These are phyloP conservation scores for Glaucidium brasilianum DNA, from an alignment of 2,113 vertebrate species.

Conservation along the genomic window DNA sequence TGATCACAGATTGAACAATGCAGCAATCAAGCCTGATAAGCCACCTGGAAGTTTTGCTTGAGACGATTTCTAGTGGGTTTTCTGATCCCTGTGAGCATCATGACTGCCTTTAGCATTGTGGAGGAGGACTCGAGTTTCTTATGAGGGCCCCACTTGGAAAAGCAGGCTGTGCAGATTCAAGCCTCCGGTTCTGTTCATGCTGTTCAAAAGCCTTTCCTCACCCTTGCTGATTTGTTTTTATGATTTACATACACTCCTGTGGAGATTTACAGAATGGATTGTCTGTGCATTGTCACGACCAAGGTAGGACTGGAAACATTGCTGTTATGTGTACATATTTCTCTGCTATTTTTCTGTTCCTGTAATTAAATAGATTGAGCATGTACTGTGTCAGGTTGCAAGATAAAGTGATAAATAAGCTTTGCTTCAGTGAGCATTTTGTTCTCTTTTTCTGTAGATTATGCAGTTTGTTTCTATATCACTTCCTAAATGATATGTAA, in stretches of 20 bases:
- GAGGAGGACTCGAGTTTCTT: slow-evolving; percentile 81
- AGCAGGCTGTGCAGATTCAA: slow-evolving; percentile 77
- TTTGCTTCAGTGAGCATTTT: slow-evolving; percentile 59
- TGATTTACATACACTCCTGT: slow-evolving; percentile 79
- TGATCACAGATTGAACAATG: slow-evolving; percentile 70
- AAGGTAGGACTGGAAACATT: slow-evolving; percentile 87
- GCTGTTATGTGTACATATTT: slow-evolving; percentile 66
- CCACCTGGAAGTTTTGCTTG: slow-evolving; percentile 75
- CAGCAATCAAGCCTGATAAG: slow-evolving; percentile 71
- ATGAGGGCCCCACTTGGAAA: slow-evolving; percentile 76
- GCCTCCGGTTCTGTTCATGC: slow-evolving; percentile 70
- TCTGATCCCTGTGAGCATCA: slow-evolving; percentile 79
- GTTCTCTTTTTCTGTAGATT: slow-evolving; percentile 51
- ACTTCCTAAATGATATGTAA: slow-evolving; percentile 62
- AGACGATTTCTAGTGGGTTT: slow-evolving; percentile 77
- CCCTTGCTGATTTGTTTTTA: slow-evolving; percentile 78
- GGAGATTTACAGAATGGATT: slow-evolving; percentile 89
- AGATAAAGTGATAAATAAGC: slow-evolving; percentile 67
- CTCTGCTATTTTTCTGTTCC: slow-evolving; percentile 63
- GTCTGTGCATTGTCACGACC: slow-evolving; percentile 97
- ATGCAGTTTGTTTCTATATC: slow-evolving; percentile 48
- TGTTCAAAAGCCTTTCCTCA: slow-evolving; percentile 71
- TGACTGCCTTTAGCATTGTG: slow-evolving; percentile 79
- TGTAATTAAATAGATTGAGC: slow-evolving; percentile 66
- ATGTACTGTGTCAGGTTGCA: slow-evolving; percentile 58